Evolutionary conservation across 2,797 vertebrate genomes (phyloP), one percentile per base, ranked within the genome.

Genomic region (Erethizon dorsatum): DNA sequence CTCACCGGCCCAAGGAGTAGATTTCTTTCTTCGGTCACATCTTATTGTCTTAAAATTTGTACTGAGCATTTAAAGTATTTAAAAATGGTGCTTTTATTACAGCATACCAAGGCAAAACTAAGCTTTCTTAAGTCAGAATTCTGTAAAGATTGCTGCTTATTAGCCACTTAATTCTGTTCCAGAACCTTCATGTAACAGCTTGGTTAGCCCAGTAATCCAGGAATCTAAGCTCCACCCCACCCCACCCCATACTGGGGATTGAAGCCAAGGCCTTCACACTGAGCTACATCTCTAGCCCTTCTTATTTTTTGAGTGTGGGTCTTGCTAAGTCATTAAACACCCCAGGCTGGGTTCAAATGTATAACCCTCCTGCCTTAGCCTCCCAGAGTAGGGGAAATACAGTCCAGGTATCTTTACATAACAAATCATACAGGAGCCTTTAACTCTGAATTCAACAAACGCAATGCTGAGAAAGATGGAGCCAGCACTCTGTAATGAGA

Each of bases 21-120:
- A 65, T 92, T 75, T 95, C 33, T 91, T 96, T 84, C 87, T 83
- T 91, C 26, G 83, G 61, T 86, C 69, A 61, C 80, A 86, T 73
- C 31, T 31, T 57, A 14, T 11, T 91, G 67, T 52, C 63, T 96
- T 87, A 87, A 86, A 95, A 73, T 75, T 52, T 63, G 26, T 50
- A 56, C 41, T 86, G 45, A 61, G 37, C 45, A 88, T 61, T 82
- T 87, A 2, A 89, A 93, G 45, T 94, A 83, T 31, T 97, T 93
- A 50, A 75, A 89, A 91, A 88, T 75, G 31, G 56, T 75, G 12
- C 45, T 77, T 91, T 91, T 90, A 54, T 63, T 87, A 78, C 54
- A 37, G 41, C 78, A 84, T 78, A 77, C 41, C 86, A 80, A 77
- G 20, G 65, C 33, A 50, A 91, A 96, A 91, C 37, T 45, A 88